A percentile compares a stretch with the other conserved stretches of the same genome.
Conservation (phyloP, 2,113 vertebrate genomes). For the Coryphaenoides rupestris region DNA sequence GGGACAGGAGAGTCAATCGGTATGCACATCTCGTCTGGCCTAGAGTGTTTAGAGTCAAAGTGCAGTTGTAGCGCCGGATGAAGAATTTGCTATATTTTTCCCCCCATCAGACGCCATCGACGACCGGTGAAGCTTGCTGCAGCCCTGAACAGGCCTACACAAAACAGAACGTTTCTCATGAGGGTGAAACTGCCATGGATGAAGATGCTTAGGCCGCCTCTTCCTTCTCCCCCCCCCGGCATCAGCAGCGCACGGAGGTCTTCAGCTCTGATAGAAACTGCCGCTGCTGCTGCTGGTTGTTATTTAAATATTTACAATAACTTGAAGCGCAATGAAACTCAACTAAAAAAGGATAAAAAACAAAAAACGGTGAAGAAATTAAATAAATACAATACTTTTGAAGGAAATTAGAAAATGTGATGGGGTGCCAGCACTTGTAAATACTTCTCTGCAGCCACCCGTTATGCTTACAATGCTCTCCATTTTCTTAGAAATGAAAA, state of each 20-base stretch:
- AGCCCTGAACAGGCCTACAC: constrained; percentile 10
- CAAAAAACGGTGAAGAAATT: constrained; percentile 22
- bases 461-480: neutral
- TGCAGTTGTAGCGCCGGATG: neutral
- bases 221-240: no score
- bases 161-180: constrained; percentile 8
- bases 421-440: constrained; percentile 29
- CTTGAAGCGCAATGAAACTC: constrained; percentile 33
- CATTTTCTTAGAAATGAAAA: neutral
- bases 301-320: constrained; percentile 21
- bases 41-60: constrained; percentile 11
- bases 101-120: neutral
- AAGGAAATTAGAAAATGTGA: constrained; percentile 13
- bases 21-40: neutral
- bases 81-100: neutral
- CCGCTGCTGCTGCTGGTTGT: no score
- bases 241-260: no score
- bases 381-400: constrained; percentile 44
- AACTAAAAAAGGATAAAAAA: neutral
- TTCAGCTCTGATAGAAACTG: no score
- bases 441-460: constrained; percentile 5
- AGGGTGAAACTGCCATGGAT: neutral
- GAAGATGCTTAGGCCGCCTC: no score
- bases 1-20: neutral
- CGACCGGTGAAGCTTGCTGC: constrained; percentile 3